Evolutionary conservation across 2,888 invertebrate species (phyloP), one percentile per base, ranked within the genome.

Genomic region (Lithosia quadra): DNA sequence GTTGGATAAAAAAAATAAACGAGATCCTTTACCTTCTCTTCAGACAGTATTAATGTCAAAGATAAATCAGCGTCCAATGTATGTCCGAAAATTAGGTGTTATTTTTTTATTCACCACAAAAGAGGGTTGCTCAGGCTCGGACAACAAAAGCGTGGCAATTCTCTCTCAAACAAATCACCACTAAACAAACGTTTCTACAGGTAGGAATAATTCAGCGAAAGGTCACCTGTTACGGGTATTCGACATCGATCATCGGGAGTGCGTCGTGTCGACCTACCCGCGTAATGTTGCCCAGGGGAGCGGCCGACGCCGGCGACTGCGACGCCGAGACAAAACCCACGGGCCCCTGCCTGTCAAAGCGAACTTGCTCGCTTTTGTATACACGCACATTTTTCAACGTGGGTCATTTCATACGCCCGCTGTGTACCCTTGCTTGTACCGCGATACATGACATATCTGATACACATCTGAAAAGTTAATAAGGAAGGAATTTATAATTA

Each of bases 171-270:
- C 91, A 93, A 94, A 94, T 94, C 93, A 92, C 92, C 89, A 90
- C 91, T 92, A 92, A 93, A 91, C 92, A 92, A 94, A 93, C 90
- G 89, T 92, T 93, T 93, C 92, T 91, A 91, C 92, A 91, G 92
- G 92, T 91, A 92, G 88, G 88, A 94, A 94, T 94, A 94, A 94
- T 94, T 94, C 91, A 93, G 85, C 81, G 88, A 93, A 93, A 94
- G 94, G 94, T 94, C 94, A 95, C 94, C 92, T 93, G 94, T 94
- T 92, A 92, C 91, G 90, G 92, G 92, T 90, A 90, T 92, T 91
- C 92, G 90, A 89, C 94, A 94, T 95, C 94, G 94, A 95, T 95
- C 95, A 95, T 95, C 92, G 91, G 91, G 92, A 92, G 92, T 92
- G 90, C 90, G 93, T 89, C 86, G 90, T 86, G 89, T 85, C 90